Evolutionary conservation across 2,113 vertebrate species (phyloP), one percentile per base, ranked within the genome.

Genomic region (Acrocephalus arundinaceus): DNA sequence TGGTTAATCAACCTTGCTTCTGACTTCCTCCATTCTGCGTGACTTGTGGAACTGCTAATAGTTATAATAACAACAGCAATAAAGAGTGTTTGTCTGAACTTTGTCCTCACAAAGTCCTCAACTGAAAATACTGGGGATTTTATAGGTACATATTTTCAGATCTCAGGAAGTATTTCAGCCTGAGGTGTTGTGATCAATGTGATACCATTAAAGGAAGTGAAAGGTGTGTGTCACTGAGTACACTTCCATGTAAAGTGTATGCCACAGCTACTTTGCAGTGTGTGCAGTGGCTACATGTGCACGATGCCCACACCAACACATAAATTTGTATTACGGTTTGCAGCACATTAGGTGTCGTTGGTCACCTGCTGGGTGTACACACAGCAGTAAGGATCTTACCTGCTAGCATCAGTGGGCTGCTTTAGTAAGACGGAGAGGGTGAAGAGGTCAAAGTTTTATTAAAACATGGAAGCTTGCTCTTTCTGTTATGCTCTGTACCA

Each of bases 191-290:
- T 79, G 54, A 49, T 80, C 22, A 62, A 30, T 21, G 5, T 23
- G 17, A 1, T 72, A 15, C 1, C 20, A 11, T 74, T 86, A 33
- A 70, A 87, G 85, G 41, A 35, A 79, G 35, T 54, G 37, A 57
- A 75, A 57, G n/a, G 11, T 85, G n/a, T 33, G 9, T 67, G 30
- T 81, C 1, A 1, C 25, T 51, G 16, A 35, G 27, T 24, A 10
- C 6, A 3, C 13, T 35, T 1, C 37, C 19, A 3, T 1, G 5
- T 35, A 35, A 35, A 35, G 35, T 35, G 35, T 46, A 6, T n/a
- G 23, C 30, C 27, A 2, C 2, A 9, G 30, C 48, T 59, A 35
- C 20, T 70, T 70, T 5, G 46, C 52, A 41, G 7, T 10, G 28
- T 18, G 19, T 30, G 15, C 21, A 14, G 27, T 71, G 41, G 28